Base-by-base conservation (phyloP, 37 sponge, comb jelly and placozoan species). In the Spongilla lacustris region DNA sequence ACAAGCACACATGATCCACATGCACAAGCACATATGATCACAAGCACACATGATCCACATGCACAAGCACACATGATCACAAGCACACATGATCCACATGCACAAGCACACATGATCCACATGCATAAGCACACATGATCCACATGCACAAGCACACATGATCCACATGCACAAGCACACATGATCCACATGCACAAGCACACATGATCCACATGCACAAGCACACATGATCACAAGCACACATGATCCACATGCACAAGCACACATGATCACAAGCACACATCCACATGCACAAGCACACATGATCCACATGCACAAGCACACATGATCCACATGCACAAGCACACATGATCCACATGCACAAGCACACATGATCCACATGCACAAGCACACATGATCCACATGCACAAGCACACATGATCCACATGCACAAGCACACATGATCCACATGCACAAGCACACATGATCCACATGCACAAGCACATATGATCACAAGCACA, bases 11-110 rank as follows among this genome's bases (percentile, higher is more conserved):
- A 46, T 8, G 8, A 46, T 46, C 4, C 46, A n/a, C n/a, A n/a
- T 93, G 78, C 25, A 35, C 83, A 33, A 11, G 9, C 75, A 84
- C 77, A 84, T 77, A 84, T 17, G 11, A 13, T 1, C 58, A 58
- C 19, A 58, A 6, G 19, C 21, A 19, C 14, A 58, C 77, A 32
- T 66, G 2, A 83, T 41, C 3, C 74, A 83, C 33, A n/a, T 23
- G 46, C 29, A 68, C 36, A 83, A 66, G 33, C 25, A 74, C 36
- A 72, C 21, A n/a, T n/a, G n/a, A n/a, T n/a, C n/a, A n/a, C n/a
- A n/a, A n/a, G n/a, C 17, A 31, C 73, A 81, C 35, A 70, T 14
- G 19, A n/a, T 17, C 4, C 58, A 58, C 58, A 58, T 17, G 11
- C 58, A 58, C 19, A 58, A 8, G 11, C 58, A 58, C 58, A 58